Base-by-base conservation (phyloP, 2,113 vertebrate genomes). In the Okapia johnstoni region DNA sequence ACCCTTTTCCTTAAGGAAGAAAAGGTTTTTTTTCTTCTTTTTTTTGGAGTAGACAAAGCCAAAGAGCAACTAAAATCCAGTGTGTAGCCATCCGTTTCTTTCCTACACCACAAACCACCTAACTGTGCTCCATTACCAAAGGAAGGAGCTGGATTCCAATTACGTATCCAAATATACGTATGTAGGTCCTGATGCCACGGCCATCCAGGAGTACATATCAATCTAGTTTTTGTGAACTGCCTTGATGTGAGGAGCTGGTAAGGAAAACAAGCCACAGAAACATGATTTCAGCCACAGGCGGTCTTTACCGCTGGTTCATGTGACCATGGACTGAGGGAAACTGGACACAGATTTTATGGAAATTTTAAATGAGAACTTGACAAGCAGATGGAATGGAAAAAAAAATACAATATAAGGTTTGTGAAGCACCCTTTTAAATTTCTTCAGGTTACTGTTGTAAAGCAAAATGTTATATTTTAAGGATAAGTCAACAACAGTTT, bases 401-500 rank as follows among this genome's bases (percentile, higher is more conserved):
- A 40, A 88, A 85, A 57, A 48, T 15, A 19, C 9, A 88, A 70
- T 13, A 17, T 14, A n/a, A 60, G 10, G 76, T 90, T 94, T 48
- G 23, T 81, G 25, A 85, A 48, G 46, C 61, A 52, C 25, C 84
- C 40, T 88, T 23, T 88, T 58, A 85, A 85, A 25, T 73, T 70
- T 76, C 40, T 17, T 88, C 50, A 60, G 14, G 36, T 55, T 88
- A n/a, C 46, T 21, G 23, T 63, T 77, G 46, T 48, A 91, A 90
- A 96, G 66, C 30, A 95, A 97, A 96, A 79, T 60, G 12, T 61
- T 58, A 28, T n/a, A 13, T 79, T 93, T 87, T 87, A 92, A 63
- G 61, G 48, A 23, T 36, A 83, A 80, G 28, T 28, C 63, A 89
- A 36, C 7, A 19, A 54, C 21, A 91, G 33, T 89, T 85, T 73